phyloP scores from a whole-genome alignment of 2,797 vertebrate species.

The Knipowitschia caucasica region DNA sequence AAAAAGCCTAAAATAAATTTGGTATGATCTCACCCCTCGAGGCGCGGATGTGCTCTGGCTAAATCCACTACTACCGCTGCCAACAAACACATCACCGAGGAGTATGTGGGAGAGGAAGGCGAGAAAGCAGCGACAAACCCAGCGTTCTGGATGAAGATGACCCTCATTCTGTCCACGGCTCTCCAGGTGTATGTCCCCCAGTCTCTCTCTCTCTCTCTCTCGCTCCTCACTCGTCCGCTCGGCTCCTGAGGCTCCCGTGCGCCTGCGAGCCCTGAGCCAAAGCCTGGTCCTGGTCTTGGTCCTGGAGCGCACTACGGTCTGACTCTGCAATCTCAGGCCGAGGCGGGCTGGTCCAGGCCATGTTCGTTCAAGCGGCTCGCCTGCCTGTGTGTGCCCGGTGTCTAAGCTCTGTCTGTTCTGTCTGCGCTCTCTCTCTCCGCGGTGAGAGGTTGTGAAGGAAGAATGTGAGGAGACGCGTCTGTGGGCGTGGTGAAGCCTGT shows the following conservation, averaged over 20 bases:
- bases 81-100: conserved; percentile 66
- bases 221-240: conserved; percentile 64
- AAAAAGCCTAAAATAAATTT: conserved; percentile 29
- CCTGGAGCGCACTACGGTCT: conserved; percentile 49
- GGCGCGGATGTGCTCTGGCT: conserved; percentile 55
- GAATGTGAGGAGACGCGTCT: conserved; percentile 60
- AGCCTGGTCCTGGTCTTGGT: conserved; percentile 15
- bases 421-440: conserved; percentile 51
- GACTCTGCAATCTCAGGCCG: conserved; percentile 58
- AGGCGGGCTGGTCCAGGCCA: conserved; percentile 66
- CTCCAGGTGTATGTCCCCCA: conserved; percentile 14
- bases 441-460: conserved; percentile 61
- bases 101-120: conserved; percentile 59
- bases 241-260: conserved; percentile 59
- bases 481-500: conserved; percentile 66
- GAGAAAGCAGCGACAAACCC: conserved; percentile 80
- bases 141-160: conserved; percentile 78
- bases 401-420: conserved; percentile 31
- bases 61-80: conserved; percentile 63
- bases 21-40: conserved; percentile 47
- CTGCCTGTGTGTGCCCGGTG: too few species aligned
- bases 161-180: conserved; percentile 78
- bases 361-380: conserved; percentile 66
- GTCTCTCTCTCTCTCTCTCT: conserved; percentile 17
- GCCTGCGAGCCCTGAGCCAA: conserved; percentile 60